These are phyloP conservation scores for Cheirogaleus major DNA, from an alignment of 2,797 vertebrate genomes.

Conservation along the genomic window DNA sequence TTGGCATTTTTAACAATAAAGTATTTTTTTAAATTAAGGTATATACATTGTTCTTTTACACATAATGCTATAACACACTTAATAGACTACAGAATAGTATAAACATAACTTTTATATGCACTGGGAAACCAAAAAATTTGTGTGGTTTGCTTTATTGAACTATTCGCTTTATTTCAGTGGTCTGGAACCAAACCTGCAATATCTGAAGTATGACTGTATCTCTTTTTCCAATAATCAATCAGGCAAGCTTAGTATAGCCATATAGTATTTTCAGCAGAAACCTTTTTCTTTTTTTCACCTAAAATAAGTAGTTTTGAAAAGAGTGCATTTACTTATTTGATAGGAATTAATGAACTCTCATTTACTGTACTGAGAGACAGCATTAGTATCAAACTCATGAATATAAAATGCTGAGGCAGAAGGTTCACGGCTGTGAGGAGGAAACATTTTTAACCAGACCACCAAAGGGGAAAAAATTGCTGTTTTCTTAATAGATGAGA, in stretches of 20 bases:
- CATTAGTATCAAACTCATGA: background rate
- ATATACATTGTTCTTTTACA: background rate
- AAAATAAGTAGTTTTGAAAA: conserved; percentile 2
- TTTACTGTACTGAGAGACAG: background rate
- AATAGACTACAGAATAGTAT: background rate
- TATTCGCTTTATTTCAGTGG: background rate
- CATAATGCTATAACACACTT: background rate
- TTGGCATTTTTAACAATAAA: background rate
- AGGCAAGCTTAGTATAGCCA: background rate
- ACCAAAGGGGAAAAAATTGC: background rate
- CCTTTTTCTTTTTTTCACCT: background rate
- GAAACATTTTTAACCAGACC: background rate
- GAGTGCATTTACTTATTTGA: background rate
- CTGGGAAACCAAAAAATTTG: background rate
- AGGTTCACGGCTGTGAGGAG: conserved; percentile 14
- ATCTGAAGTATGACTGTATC: too few species aligned
- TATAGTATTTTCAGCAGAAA: background rate
- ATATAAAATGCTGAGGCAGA: conserved; percentile 27
- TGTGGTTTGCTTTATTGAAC: background rate
- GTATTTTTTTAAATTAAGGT: background rate
- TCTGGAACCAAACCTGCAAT: background rate
- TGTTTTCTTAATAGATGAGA: background rate
- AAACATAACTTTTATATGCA: background rate
- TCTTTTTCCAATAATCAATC: background rate
- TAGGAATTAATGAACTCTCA: background rate